Evolutionary conservation across 2,888 invertebrate species (phyloP), one percentile per base, ranked within the genome.

Genomic region (Stenodema calcarata): DNA sequence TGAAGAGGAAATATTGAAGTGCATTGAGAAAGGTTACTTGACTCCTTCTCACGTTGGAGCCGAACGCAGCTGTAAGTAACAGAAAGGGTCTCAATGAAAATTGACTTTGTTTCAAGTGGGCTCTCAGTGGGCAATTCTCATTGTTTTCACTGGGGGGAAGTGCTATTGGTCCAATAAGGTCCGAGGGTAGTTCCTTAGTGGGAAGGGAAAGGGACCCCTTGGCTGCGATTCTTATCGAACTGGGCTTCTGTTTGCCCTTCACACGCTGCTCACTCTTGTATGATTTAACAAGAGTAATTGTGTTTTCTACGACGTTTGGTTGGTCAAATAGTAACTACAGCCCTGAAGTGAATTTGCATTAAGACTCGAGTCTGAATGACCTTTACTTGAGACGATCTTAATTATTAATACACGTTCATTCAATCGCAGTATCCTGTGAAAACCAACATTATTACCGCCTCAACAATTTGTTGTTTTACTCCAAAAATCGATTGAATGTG

Each of bases 91-190:
- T n/a, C 27, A 0, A 9, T 44, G 44, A 78, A 44, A 78, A 44
- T 78, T 78, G 78, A 78, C 78, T 78, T 78, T 78, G 78, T 78
- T 78, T 78, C 78, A 44, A 78, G 78, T 78, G 78, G 78, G 44
- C 44, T 44, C 27, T 14, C 73, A n/a, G 27, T 41, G 44, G 41
- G 14, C 78, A 16, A 42, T 27, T 35, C 18, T 28, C 18, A 78
- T 78, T 78, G 78, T 78, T 78, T 78, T 78, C 23, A 44, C 35
- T 2, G 12, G 18, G 44, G 35, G 73, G 41, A 23, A 69, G 69
- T 7, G 73, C 73, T 73, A 78, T 78, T 78, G 78, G 78, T 4
- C 78, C 42, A 78, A 78, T 78, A 44, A 78, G 44, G 44, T 44
- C 78, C 78, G 27, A 41, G 35, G 73, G 30, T 35, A 14, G 35